A percentile compares a stretch with the other conserved stretches of the same genome.
Conservation (phyloP, 2,113 vertebrate genomes). For the Platichthys flesus region DNA sequence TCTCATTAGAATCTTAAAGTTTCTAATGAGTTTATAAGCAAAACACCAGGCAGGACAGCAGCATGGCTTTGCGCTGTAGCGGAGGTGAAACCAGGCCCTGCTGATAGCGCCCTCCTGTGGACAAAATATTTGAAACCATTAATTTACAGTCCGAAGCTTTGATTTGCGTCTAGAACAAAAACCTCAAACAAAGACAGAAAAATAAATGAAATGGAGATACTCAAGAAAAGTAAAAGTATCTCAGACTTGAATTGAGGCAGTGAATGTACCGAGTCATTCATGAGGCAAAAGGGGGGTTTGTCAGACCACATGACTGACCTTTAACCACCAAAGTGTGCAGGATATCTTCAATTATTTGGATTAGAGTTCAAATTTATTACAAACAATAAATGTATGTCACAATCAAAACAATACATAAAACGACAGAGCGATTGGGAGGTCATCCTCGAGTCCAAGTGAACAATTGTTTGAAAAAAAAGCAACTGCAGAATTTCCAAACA, state of each 20-base stretch:
- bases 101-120: slow-evolving; percentile 60
- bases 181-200: no score
- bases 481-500: slow-evolving; percentile 64
- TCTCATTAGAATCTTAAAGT: background rate
- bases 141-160: background rate
- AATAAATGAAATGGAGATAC: no score
- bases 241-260: no score
- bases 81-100: background rate
- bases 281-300: background rate
- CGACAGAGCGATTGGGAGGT: no score
- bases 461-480: background rate
- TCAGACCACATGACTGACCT: no score
- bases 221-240: no score
- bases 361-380: no score
- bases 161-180: background rate
- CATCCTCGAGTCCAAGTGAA: no score
- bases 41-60: background rate
- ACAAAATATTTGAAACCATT: slow-evolving; percentile 2
- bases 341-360: no score
- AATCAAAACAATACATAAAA: no score
- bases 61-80: background rate
- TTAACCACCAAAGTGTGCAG: no score
- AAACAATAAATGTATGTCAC: no score
- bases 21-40: background rate
- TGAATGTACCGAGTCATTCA: background rate